Percentiles rank a stretch among this genome's conserved stretches.
Conservation (phyloP, 2,888 invertebrate species). For the Apamea monoglypha region DNA sequence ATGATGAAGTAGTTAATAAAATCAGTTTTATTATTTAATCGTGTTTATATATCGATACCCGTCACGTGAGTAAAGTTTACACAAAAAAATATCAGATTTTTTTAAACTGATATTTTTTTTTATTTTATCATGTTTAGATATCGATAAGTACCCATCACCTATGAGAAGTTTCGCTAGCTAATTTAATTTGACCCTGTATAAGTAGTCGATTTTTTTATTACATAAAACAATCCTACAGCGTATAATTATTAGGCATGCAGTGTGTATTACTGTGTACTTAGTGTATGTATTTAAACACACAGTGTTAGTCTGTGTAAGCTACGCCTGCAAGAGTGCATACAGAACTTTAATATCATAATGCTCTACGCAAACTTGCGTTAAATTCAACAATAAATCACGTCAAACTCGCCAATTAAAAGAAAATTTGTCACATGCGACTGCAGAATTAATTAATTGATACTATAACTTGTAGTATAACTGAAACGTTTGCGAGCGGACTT, state of each 20-base stretch:
- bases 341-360: constrained; percentile 23
- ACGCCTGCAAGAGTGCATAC: background rate
- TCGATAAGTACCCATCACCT: no score
- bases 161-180: no score
- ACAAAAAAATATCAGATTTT: no score
- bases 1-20: no score
- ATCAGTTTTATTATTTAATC: no score
- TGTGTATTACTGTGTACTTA: background rate
- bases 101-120: no score
- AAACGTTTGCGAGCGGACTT: constrained; percentile 73
- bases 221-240: background rate
- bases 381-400: constrained; percentile 57
- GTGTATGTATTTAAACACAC: background rate
- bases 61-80: no score
- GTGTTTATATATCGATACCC: no score
- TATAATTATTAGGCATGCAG: background rate
- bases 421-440: constrained; percentile 64
- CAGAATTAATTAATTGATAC: constrained; percentile 73
- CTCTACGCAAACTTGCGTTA: constrained; percentile 36
- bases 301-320: background rate
- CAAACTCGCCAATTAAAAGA: constrained; percentile 57
- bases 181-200: no score
- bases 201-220: background rate
- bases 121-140: no score
- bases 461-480: constrained; percentile 68